Evolutionary conservation across 2,888 invertebrate species (phyloP), one percentile per base, ranked within the genome.

Genomic region (Platycheirus rosarum): DNA sequence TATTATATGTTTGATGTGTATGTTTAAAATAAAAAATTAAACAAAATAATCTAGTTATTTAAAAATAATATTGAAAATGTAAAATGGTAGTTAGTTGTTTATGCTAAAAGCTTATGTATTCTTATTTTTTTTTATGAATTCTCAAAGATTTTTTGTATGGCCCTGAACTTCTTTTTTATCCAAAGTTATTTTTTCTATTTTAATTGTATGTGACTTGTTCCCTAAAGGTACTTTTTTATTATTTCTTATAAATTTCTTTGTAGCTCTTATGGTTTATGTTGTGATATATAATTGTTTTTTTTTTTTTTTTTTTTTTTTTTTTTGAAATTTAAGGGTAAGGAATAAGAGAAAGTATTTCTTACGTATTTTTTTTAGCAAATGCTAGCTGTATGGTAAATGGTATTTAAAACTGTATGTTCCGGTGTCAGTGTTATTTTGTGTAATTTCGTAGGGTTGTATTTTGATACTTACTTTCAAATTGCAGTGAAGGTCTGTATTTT

Each of bases 331-430:
- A 37, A 57, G 57, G 66, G 44, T 13, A 48, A 37, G 37, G 42
- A 46, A 20, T 35, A 32, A 70, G 44, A 69, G 51, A 77, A 62
- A 65, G 71, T 75, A 57, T 82, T 73, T 77, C 74, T 60, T 85
- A 74, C 65, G 84, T 84, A 86, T 65, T 68, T 70, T 82, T 84
- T 69, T 85, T 85, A 87, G 85, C 85, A 86, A 87, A 86, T 88
- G 87, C 88, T 91, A 90, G 87, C 90, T 90, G 87, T 89, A 90
- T 87, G 90, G 90, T 86, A 90, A 87, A 85, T 90, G 90, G 87
- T 90, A 90, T 87, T 88, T 85, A 86, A 89, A 91, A 89, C 90
- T 90, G 90, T 91, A 84, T 91, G 91, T 90, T 87, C 91, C 90
- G 90, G 90, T 90, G 90, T 90, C 90, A 90, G 90, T 90, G 91